Evolutionary conservation across 2,888 invertebrate species (phyloP).

Genomic region (Mesochorus sp.): DNA sequence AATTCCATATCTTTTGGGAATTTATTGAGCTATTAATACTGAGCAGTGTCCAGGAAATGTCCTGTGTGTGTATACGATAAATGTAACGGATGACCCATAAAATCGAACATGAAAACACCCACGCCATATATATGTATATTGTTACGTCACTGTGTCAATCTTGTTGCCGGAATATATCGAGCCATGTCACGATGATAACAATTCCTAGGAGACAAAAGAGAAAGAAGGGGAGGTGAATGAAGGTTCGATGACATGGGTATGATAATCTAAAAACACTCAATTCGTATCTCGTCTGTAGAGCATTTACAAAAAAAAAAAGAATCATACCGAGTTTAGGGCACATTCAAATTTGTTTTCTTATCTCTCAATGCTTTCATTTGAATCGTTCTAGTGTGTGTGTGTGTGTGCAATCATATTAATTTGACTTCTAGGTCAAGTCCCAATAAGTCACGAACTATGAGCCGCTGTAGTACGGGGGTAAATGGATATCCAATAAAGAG

Average conservation of each 20-base stretch:
- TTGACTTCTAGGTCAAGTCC: too few relatives aligned
- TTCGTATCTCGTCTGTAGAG: neutral
- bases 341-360: neutral
- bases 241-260: constrained; percentile 37
- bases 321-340: too few relatives aligned
- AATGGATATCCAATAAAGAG: too few relatives aligned
- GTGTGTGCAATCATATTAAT: too few relatives aligned
- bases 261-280: constrained; percentile 29
- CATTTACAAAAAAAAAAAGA: neutral
- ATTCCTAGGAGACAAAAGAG: too few relatives aligned
- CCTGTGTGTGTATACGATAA: constrained; percentile 10
- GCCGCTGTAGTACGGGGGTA: too few relatives aligned
- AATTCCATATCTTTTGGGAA: too few relatives aligned
- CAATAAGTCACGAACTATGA: too few relatives aligned
- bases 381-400: too few relatives aligned
- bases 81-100: constrained; percentile 29
- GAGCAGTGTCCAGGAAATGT: constrained; percentile 5
- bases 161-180: constrained; percentile 4
- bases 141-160: constrained; percentile 21
- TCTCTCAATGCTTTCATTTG: too few relatives aligned
- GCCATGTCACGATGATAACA: constrained; percentile 19
- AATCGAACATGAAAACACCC: constrained; percentile 46
- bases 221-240: too few relatives aligned
- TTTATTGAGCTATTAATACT: constrained; percentile 4
- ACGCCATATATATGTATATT: constrained; percentile 33